A percentile compares a stretch with the other conserved stretches of the same genome.
Evolutionary conservation across 2,113 vertebrate species (phyloP).

Genomic region (Bubo blakistoni): DNA sequence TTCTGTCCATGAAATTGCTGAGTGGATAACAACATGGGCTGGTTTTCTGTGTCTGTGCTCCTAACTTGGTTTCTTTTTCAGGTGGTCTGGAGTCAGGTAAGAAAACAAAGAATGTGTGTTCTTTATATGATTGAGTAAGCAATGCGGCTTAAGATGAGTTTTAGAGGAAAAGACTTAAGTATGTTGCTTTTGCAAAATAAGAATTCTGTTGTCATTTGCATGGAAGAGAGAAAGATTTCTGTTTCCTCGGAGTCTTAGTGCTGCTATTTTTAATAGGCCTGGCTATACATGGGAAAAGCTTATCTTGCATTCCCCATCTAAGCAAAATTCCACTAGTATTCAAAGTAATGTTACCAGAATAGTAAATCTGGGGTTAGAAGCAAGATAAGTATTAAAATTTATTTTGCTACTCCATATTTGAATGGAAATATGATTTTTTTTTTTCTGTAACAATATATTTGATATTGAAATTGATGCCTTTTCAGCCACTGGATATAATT

Average conservation of each 20-base stretch:
- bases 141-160: not conserved
- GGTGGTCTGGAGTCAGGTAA: slow-evolving; percentile 67
- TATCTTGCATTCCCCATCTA: not conserved
- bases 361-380: not conserved
- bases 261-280: not conserved
- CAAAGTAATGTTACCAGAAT: not conserved
- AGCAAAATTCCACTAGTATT: not conserved
- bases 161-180: not conserved
- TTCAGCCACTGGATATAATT: not conserved
- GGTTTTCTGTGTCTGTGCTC: not conserved
- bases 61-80: slow-evolving; percentile 44
- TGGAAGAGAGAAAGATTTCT: not conserved
- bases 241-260: not conserved
- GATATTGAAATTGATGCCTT: not conserved
- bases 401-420: not conserved
- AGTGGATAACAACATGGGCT: slow-evolving; percentile 49
- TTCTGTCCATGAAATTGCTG: not conserved
- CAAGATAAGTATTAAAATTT: not conserved
- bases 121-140: not conserved
- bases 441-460: not conserved
- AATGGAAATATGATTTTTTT: not conserved
- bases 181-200: not conserved
- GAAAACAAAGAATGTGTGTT: not conserved
- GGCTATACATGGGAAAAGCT: not conserved
- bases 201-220: not conserved